Evolutionary conservation across 2,797 vertebrate genomes (phyloP).

Genomic region (Podargus strigoides): DNA sequence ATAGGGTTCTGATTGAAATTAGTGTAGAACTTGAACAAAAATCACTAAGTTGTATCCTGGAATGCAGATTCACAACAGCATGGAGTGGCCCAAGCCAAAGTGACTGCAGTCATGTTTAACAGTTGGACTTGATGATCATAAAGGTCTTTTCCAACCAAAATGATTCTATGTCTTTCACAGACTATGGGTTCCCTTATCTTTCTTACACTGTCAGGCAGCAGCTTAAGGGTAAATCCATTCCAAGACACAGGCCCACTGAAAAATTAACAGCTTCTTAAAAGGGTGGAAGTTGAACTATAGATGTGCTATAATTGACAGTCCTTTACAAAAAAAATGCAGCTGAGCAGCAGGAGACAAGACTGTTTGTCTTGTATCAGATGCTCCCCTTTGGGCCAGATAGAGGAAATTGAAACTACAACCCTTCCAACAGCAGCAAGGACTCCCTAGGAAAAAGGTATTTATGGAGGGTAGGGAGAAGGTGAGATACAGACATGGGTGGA

Average conservation of each 20-base stretch:
- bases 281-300: background rate
- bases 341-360: background rate
- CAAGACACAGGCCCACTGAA: background rate
- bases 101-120: background rate
- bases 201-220: background rate
- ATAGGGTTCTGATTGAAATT: background rate
- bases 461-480: background rate
- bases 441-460: background rate
- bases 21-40: background rate
- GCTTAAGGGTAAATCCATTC: background rate
- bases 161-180: background rate
- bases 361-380: background rate
- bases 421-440: background rate
- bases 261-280: background rate
- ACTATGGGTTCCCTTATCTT: background rate
- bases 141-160: too few species aligned
- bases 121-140: too few species aligned
- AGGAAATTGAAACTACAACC: background rate
- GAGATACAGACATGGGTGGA: background rate
- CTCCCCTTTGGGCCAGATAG: background rate
- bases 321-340: background rate
- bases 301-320: background rate
- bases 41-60: background rate
- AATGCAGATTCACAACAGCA: background rate
- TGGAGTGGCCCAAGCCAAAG: background rate